Conservation (phyloP, 1,140 invertebrate species). For the Anastrepha ludens region DNA sequence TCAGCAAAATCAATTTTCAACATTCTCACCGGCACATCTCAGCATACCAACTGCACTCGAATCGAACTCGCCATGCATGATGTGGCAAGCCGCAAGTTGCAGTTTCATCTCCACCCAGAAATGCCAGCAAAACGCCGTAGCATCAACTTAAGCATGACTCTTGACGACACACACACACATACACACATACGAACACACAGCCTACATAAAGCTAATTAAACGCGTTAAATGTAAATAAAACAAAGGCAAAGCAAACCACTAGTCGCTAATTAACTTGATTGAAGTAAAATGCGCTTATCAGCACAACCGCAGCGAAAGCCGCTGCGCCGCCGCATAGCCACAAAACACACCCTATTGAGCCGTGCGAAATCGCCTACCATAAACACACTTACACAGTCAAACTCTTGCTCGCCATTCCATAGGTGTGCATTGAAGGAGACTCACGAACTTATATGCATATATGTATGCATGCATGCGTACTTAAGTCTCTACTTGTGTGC, state of each 20-base stretch:
- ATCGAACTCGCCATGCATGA: background rate
- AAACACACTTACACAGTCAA: background rate
- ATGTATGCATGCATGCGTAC: background rate
- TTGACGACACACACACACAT: background rate
- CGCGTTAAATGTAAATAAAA: slow-evolving; percentile 50
- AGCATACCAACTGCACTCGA: background rate
- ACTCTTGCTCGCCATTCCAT: background rate
- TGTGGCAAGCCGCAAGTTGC: slow-evolving; percentile 23
- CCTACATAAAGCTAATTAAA: slow-evolving; percentile 48
- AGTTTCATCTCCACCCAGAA: background rate
- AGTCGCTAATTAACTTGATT: slow-evolving; percentile 50
- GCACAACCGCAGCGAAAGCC: slow-evolving; percentile 26
- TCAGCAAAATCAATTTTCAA: background rate
- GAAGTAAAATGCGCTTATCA: slow-evolving; percentile 49
- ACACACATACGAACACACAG: too few species aligned
- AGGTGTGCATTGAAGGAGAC: background rate
- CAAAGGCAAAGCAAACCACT: slow-evolving; percentile 43
- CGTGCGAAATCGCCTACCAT: background rate
- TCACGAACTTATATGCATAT: background rate
- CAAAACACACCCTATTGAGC: slow-evolving; percentile 17
- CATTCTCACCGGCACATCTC: background rate
- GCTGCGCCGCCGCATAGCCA: background rate
- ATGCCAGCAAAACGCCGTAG: background rate
- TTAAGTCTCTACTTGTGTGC: background rate
- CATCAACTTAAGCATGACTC: background rate